Evolutionary conservation across 2,888 invertebrate species (phyloP).

Genomic region (Pachymerium ferrugineum): DNA sequence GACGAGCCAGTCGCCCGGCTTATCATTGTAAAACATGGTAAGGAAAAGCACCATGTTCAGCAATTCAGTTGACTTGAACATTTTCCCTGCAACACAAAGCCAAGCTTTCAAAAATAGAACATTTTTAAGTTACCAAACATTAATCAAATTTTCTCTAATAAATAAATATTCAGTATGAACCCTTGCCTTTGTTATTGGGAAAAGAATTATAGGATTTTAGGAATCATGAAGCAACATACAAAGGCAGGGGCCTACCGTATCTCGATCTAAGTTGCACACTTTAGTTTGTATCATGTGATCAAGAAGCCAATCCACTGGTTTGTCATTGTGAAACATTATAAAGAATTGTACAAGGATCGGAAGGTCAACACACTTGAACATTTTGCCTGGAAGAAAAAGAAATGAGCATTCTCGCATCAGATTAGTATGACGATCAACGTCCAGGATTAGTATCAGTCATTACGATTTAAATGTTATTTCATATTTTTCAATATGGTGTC

Average conservation of each 20-base stretch:
- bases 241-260: constrained; percentile 38
- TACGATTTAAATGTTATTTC: too few relatives aligned
- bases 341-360: constrained; percentile 84
- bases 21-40: constrained; percentile 89
- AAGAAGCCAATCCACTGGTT: constrained; percentile 94
- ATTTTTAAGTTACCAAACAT: neutral
- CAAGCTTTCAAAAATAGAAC: neutral
- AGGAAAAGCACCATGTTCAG: constrained; percentile 84
- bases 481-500: too few relatives aligned
- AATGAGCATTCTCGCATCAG: too few relatives aligned
- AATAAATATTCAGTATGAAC: neutral
- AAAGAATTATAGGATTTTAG: neutral
- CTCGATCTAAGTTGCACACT: constrained; percentile 58
- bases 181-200: constrained; percentile 27
- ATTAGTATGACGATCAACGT: too few relatives aligned
- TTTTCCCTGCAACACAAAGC: constrained; percentile 49
- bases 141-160: neutral
- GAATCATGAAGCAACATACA: neutral
- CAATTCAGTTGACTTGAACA: constrained; percentile 82
- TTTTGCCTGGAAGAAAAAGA: constrained; percentile 50
- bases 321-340: constrained; percentile 89
- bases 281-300: constrained; percentile 83
- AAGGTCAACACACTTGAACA: constrained; percentile 83
- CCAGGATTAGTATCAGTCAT: too few relatives aligned
- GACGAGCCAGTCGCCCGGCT: constrained; percentile 94